Evolutionary conservation across 2,888 invertebrate species (phyloP).

Genomic region (Buathra laborator): DNA sequence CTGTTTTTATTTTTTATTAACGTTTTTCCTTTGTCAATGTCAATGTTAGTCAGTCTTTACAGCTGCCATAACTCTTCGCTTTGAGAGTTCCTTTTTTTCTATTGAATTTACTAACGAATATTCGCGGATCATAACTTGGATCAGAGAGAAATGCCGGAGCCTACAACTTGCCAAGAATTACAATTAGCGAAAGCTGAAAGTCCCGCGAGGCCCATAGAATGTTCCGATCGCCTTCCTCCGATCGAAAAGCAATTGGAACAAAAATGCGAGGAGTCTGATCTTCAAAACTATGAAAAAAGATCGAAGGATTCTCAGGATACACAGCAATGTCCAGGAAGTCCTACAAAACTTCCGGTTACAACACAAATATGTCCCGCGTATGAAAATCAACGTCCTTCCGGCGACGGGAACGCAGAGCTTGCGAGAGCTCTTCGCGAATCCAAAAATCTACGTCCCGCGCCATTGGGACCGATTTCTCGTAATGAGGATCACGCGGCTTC

Average conservation of each 20-base stretch:
- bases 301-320: not conserved
- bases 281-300: not conserved
- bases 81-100: not conserved
- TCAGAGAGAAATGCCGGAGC: constrained; percentile 54
- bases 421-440: constrained; percentile 22
- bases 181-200: constrained; percentile 31
- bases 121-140: not conserved
- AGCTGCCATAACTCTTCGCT: not conserved
- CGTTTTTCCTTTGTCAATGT: constrained; percentile 1
- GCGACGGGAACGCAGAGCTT: constrained; percentile 2
- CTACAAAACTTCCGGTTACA: not conserved
- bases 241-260: constrained; percentile 20
- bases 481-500: constrained; percentile 50
- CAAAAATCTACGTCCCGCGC: constrained; percentile 29
- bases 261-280: constrained; percentile 15
- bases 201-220: not conserved
- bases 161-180: constrained; percentile 49
- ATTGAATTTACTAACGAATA: constrained; percentile 1
- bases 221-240: constrained; percentile 11
- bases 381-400: constrained; percentile 1
- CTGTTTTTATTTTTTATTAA: not conserved
- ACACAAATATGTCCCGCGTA: not conserved
- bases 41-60: not conserved
- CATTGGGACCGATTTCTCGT: constrained; percentile 60
- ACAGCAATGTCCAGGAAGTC: constrained; percentile 8